Base-by-base conservation (phyloP, 2,888 invertebrate species). In the Tuberolachnus salignus region DNA sequence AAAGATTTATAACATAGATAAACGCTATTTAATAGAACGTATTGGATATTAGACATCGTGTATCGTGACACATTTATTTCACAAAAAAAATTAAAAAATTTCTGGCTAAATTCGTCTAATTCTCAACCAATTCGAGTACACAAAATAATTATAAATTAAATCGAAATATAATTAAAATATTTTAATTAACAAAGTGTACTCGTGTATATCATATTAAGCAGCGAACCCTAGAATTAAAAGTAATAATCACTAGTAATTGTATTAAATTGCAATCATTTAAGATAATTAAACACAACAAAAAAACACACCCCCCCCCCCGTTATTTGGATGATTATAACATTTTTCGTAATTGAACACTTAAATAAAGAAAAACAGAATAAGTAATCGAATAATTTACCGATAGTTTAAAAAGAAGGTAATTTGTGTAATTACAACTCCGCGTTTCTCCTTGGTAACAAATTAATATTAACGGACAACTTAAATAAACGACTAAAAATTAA, bases 111-210 rank as follows among this genome's bases (percentile, higher is more conserved):
- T 34, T 34, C 3, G 6, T 34, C 3, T 34, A 34, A 34, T 34
- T 34, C 6, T 34, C 6, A 34, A 34, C 3, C 34, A n/a, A n/a
- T 34, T 34, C 34, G 34, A 34, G 34, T 34, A 34, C 34, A 34
- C 34, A 34, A 4, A 34, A 34, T 34, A 34, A 6, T n/a, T 34
- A 34, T 34, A 34, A 34, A 34, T 34, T 51, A 10, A n/a, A 23
- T 23, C 16, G 9, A 3, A 64, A 16, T 9, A 1, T 64, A 16
- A 14, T 44, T 44, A 44, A 64, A 46, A 49, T 46, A 19, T 34
- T n/a, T 26, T 71, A 46, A 71, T 71, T 59, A 57, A 46, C n/a
- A 44, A 71, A 46, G 46, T 59, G n/a, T 46, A 34, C 34, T 34
- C 34, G 34, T 6, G 34, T 34, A 13, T 26, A 57, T 23, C 23